Evolutionary conservation across 2,888 invertebrate genomes (phyloP), one percentile per base, ranked within the genome.

Genomic region (Drosophila birchii): DNA sequence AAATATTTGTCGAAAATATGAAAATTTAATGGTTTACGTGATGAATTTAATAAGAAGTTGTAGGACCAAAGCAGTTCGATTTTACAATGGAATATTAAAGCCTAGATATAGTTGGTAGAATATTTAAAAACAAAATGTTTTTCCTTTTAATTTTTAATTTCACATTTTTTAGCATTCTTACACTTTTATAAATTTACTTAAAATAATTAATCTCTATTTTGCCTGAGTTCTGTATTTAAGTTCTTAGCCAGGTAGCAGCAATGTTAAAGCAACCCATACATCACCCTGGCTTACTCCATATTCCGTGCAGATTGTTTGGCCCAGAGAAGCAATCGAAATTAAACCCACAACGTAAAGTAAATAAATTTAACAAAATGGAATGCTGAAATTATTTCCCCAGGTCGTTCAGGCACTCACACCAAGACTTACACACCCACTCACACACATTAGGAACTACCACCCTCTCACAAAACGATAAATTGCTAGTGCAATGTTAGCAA

Each of bases 1-100:
- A 85, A 85, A 85, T 82, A 82, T 85, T 82, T 85, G 69, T 69
- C 7, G 58, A 51, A 70, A 80, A 64, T 73, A 63, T 59, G 49
- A 49, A 71, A 62, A 56, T 60, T 45, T 70, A 59, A 70, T 70
- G 53, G 51, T 45, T 45, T 69, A 69, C 58, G 68, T 68, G 68
- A 58, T 38, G 32, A 51, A 58, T 51, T 61, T 61, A 45, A 54
- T 23, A 36, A 45, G 29, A 38, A 54, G 26, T 16, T 18, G 8
- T 9, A 0, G 3, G 16, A 1, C 9, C 47, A 58, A n/a, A 12
- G 18, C 12, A n/a, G 14, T 26, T 1, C 0, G 20, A 23, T n/a
- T 41, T 32, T 6, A 2, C 11, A 18, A 49, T 12, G 32, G 3
- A 49, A 14, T 7, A 32, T 34, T 34, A 34, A 51, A 49, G 49